Evolutionary conservation across 1,140 invertebrate species (phyloP), one percentile per base, ranked within the genome.

Genomic region (Drosophila baimaii): DNA sequence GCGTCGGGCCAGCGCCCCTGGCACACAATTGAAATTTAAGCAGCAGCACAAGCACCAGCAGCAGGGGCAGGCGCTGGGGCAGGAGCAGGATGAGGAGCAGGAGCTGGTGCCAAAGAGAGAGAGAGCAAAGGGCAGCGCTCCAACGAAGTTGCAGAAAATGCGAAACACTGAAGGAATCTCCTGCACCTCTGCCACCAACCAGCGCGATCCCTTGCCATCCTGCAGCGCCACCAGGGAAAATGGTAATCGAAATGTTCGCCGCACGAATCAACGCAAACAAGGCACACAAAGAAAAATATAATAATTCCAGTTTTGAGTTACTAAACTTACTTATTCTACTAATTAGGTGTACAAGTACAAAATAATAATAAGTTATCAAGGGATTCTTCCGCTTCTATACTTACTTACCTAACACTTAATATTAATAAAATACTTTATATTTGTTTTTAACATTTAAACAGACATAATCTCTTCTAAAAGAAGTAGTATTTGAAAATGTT

Each of bases 21-120:
- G 73, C 77, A 79, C 77, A 89, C 84, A 89, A 89, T 89, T 89
- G 84, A 89, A 89, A 89, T 89, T 84, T 80, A 89, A 89, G 84
- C 80, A 89, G 79, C 59, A 69, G 35, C 43, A 54, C 35, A 37
- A 13, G 43, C 56, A 55, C 8, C 37, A 51, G 56, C n/a, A 70
- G 69, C 49, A 69, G 75, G 23, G 51, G 58, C 35, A 46, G 37
- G 31, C 44, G 58, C 31, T 68, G 68, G 15, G 41, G 64, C 27
- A 69, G 29, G 23, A 27, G 44, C 21, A 5, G 41, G 2, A 17
- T 9, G 44, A 70, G 62, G 15, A 39, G 64, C 33, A 52, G 46
- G 19, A 21, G 23, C 44, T 27, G 47, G 47, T 15, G 13, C 49
- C 15, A 25, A 15, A 56, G 41, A 74, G 70, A 56, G 46, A 25